A percentile compares a stretch with the other conserved stretches of the same genome.
These are phyloP conservation scores for Hypocryptadius cinnamomeus DNA, from an alignment of 2,113 vertebrate species.

Conservation along the genomic window DNA sequence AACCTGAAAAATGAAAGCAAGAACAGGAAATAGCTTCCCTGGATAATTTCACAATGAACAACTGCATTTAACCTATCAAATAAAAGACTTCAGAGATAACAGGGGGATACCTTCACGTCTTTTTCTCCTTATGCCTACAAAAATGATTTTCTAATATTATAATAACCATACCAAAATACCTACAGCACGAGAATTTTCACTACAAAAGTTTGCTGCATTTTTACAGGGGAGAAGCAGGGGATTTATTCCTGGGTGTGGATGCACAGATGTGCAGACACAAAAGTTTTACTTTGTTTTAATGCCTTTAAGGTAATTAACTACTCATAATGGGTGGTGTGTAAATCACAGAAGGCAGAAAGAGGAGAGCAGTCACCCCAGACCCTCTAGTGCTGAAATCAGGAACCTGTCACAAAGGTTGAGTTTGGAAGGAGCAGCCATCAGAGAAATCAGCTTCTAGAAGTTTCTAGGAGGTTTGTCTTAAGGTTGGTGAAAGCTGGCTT, in stretches of 20 bases:
- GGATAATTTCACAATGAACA: constrained; percentile 1
- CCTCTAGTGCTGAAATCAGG: neutral
- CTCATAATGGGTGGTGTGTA: neutral
- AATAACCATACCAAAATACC: neutral
- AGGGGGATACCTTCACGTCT: neutral
- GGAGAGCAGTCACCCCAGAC: neutral
- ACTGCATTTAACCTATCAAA: neutral
- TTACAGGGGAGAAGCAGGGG: neutral
- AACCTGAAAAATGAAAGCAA: neutral
- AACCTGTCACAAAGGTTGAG: neutral
- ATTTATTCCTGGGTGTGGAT: neutral
- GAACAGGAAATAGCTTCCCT: neutral
- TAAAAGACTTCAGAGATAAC: neutral
- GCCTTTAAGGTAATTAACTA: neutral
- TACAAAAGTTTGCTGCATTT: neutral
- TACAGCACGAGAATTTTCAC: neutral
- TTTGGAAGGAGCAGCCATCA: neutral
- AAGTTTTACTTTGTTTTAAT: neutral
- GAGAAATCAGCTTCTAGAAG: neutral
- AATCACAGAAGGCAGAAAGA: neutral
- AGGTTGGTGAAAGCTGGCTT: neutral
- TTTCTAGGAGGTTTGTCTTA: neutral
- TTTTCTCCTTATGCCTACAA: neutral
- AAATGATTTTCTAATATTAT: neutral
- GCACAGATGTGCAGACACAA: neutral